phyloP scores from a whole-genome alignment of 2,888 invertebrate genomes.

The Nemoura dubitans region DNA sequence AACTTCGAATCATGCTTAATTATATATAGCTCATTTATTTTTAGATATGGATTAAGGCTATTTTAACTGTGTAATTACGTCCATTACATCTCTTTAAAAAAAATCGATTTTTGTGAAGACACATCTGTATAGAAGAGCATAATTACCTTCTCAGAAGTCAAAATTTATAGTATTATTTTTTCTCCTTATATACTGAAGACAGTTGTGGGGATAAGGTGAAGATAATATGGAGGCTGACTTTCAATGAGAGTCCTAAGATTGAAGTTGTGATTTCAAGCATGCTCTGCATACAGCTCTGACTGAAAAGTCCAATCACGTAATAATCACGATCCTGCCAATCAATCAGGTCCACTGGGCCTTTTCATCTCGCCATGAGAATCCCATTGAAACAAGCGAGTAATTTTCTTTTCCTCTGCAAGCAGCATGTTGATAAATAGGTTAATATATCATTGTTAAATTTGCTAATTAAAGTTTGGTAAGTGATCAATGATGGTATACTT shows the following conservation, averaged over 20 bases:
- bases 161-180: background rate
- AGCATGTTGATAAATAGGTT: conserved; percentile 19
- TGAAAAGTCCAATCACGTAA: conserved; percentile 7
- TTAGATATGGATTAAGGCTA: background rate
- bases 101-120: background rate
- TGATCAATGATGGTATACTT: background rate
- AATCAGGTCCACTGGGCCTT: background rate
- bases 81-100: background rate
- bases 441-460: conserved; percentile 16
- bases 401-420: background rate
- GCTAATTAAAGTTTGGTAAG: conserved; percentile 26
- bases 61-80: background rate
- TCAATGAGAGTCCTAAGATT: background rate
- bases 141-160: background rate
- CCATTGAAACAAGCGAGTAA: background rate
- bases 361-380: background rate
- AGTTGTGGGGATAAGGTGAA: background rate
- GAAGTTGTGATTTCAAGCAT: background rate
- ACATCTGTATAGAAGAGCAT: background rate
- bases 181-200: background rate
- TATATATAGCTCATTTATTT: background rate
- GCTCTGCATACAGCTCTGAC: background rate
- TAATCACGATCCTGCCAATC: background rate
- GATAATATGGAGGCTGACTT: background rate
- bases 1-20: background rate